Evolutionary conservation across 2,888 invertebrate species (phyloP).

Genomic region (Eucriotettix oculatus): DNA sequence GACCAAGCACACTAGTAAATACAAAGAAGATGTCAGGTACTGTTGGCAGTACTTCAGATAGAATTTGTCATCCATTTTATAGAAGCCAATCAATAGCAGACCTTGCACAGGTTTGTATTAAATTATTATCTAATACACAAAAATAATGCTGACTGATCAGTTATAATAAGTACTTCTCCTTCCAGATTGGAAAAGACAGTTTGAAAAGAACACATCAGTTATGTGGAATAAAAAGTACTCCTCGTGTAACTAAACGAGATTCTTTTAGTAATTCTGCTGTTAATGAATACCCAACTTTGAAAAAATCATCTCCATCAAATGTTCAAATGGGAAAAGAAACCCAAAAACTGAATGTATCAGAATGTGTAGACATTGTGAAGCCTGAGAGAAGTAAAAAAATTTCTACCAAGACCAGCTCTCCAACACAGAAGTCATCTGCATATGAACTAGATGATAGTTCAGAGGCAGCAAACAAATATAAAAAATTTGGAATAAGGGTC

Average conservation of each 20-base stretch:
- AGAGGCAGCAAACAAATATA: conserved; percentile 34
- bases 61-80: conserved; percentile 58
- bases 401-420: conserved; percentile 3
- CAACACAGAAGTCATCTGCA: conserved; percentile 25
- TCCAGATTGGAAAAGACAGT: conserved; percentile 14
- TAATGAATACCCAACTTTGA: conserved; percentile 28
- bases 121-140: background rate
- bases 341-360: conserved; percentile 15
- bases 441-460: conserved; percentile 34
- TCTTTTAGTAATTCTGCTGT: conserved; percentile 1
- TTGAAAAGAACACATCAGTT: conserved; percentile 10
- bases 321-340: conserved; percentile 17
- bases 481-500: conserved; percentile 28
- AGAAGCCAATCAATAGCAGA: conserved; percentile 65
- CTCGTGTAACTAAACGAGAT: background rate
- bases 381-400: conserved; percentile 7
- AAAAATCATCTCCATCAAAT: conserved; percentile 17
- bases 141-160: background rate
- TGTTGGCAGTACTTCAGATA: conserved; percentile 27
- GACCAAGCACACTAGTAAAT: conserved; percentile 9
- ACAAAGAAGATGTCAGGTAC: conserved; percentile 11
- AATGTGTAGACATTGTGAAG: conserved; percentile 8
- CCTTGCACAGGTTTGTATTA: conserved; percentile 39
- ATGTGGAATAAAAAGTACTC: conserved; percentile 3
- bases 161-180: background rate